Evolutionary conservation across 2,888 invertebrate genomes (phyloP), one percentile per base, ranked within the genome.

Genomic region (Rhogogaster chlorosoma): DNA sequence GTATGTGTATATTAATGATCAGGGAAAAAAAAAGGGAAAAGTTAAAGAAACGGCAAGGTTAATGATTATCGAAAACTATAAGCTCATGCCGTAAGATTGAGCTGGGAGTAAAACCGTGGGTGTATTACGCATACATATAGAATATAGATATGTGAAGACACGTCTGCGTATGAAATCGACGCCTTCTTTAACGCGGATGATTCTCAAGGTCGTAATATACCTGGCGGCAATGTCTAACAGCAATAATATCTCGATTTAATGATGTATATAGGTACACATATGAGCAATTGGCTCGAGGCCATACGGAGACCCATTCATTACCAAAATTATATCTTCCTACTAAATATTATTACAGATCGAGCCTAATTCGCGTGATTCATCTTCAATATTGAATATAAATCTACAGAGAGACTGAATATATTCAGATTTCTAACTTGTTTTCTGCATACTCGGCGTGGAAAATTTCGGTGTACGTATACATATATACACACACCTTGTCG

Each of bases 161-260:
- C 61, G 22, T 61, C 1, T 26, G 0, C 10, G 26, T 61, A 26
- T 61, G 12, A 61, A 61, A 61, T 61, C 61, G 2, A 61, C 26
- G 53, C 6, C 53, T 53, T 61, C 26, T 61, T 61, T 10, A 61
- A 61, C 22, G 61, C 61, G 18, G n/a, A 18, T 18, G 36, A n/a
- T 32, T 36, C 70, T 70, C 70, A 70, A 70, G 70, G 70, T 70
- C 70, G 70, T 75, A 42, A 75, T 75, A 75, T 45, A 42, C 75
- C 75, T n/a, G 70, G n/a, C 36, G 45, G 75, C 42, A 75, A 75
- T 45, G 18, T 75, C 26, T 75, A 42, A 75, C 75, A 42, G 45
- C 75, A 26, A 12, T 26, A 75, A 12, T 75, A 45, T 15, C 42
- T 18, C 45, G 45, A 73, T 70, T 18, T 36, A 26, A 29, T 70